Conservation (phyloP, 1,140 invertebrate species). For the Paraescarpia echinospica region DNA sequence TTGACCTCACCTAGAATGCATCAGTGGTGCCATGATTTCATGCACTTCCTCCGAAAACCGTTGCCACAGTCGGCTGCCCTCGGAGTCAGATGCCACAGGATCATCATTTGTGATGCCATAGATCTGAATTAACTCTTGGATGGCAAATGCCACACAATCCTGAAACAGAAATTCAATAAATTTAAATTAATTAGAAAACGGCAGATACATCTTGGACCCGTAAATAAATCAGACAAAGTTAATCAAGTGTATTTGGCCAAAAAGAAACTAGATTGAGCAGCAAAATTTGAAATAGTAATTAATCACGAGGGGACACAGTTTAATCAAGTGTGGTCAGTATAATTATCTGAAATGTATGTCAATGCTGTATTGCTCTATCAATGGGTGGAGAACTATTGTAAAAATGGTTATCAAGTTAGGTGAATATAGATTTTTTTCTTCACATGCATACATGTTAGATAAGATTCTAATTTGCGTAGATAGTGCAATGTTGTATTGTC, state of each 20-base stretch:
- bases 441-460: too few relatives aligned
- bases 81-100: constrained; percentile 32
- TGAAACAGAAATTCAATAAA: constrained; percentile 31
- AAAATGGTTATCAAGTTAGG: too few relatives aligned
- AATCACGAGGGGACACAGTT: too few relatives aligned
- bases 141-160: constrained; percentile 59
- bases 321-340: too few relatives aligned
- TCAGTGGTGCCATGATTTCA: constrained; percentile 59
- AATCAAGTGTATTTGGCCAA: background rate
- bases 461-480: too few relatives aligned
- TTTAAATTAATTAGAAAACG: constrained; percentile 27
- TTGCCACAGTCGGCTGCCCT: constrained; percentile 53
- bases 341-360: too few relatives aligned
- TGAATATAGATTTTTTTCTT: too few relatives aligned
- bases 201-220: constrained; percentile 24
- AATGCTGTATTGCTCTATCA: too few relatives aligned
- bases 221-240: background rate
- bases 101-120: constrained; percentile 49
- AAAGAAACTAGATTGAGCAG: too few relatives aligned
- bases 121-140: constrained; percentile 59
- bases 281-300: too few relatives aligned
- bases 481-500: too few relatives aligned
- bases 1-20: constrained; percentile 54
- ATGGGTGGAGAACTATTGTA: too few relatives aligned
- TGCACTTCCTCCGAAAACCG: constrained; percentile 57